These are phyloP conservation scores for Andrena bicolor DNA, from an alignment of 2,888 invertebrate species.

Conservation along the genomic window DNA sequence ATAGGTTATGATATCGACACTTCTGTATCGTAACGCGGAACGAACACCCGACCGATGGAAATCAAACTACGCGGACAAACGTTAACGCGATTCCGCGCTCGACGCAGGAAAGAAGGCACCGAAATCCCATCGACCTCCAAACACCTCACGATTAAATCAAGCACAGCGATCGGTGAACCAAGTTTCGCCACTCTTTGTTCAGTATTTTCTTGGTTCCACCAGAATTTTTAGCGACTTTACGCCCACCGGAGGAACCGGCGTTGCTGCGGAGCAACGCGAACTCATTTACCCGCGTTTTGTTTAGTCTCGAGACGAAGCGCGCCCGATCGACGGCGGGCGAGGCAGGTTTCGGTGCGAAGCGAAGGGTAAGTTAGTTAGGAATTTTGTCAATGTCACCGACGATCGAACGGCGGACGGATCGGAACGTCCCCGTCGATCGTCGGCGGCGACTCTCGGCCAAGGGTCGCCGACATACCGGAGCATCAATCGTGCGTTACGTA, in stretches of 20 bases:
- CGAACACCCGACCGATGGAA: constrained; percentile 16
- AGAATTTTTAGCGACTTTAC: background rate
- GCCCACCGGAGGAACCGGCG: too few relatives aligned
- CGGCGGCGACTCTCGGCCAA: constrained; percentile 14
- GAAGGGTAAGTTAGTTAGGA: constrained; percentile 66
- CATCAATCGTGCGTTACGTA: constrained; percentile 27
- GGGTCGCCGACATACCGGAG: constrained; percentile 30
- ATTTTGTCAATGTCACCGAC: constrained; percentile 56
- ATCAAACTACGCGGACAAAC: background rate
- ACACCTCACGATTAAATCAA: background rate
- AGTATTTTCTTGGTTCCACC: constrained; percentile 15
- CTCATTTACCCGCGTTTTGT: constrained; percentile 2
- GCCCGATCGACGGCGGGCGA: constrained; percentile 34
- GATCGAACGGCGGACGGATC: constrained; percentile 35
- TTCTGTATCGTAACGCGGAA: constrained; percentile 45
- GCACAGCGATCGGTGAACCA: constrained; percentile 20
- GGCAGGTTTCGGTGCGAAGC: constrained; percentile 38
- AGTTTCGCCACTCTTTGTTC: constrained; percentile 6
- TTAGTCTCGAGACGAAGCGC: background rate
- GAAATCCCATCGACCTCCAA: constrained; percentile 7
- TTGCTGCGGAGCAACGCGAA: background rate
- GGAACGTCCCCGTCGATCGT: constrained; percentile 15
- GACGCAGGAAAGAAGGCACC: background rate
- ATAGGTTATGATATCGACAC: too few relatives aligned
- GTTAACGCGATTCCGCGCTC: constrained; percentile 1